These are phyloP conservation scores for Ernsta delagoae DNA, from an alignment of 2,888 invertebrate genomes.

Conservation along the genomic window DNA sequence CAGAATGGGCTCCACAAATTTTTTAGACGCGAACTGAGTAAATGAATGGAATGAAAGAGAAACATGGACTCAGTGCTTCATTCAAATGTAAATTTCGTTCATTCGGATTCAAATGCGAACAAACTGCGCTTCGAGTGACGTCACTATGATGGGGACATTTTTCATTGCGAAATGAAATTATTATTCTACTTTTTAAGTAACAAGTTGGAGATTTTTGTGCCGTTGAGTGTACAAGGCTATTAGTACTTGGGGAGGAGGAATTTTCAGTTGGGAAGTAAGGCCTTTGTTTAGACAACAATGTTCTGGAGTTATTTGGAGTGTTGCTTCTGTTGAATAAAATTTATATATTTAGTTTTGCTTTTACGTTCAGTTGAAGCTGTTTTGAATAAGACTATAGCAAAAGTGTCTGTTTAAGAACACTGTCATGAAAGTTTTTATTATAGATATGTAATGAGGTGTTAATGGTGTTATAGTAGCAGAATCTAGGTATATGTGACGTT, in stretches of 20 bases:
- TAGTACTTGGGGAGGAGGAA: neutral
- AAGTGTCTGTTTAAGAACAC: too few species aligned
- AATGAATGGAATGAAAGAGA: constrained; percentile 38
- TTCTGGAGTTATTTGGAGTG: neutral
- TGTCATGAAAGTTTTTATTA: too few species aligned
- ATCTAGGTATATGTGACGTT: too few species aligned
- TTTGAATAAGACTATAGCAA: too few species aligned
- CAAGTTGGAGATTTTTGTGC: constrained; percentile 7
- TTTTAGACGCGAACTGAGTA: constrained; percentile 39
- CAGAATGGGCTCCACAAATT: neutral
- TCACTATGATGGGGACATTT: constrained; percentile 31
- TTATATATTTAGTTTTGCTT: too few species aligned
- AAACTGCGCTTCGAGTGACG: constrained; percentile 49
- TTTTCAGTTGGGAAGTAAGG: neutral
- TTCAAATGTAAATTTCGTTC: constrained; percentile 66
- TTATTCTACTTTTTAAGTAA: constrained; percentile 8
- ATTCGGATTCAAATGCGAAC: constrained; percentile 58
- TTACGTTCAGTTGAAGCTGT: too few species aligned
- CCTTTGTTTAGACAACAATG: neutral
- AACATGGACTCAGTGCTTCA: constrained; percentile 49
- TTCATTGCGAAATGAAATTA: constrained; percentile 18
- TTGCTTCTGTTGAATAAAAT: neutral
- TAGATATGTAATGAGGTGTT: too few species aligned
- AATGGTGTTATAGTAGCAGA: too few species aligned
- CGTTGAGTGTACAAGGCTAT: neutral